These are phyloP conservation scores for Tetropium fuscum DNA, from an alignment of 2,888 invertebrate species.

Conservation along the genomic window DNA sequence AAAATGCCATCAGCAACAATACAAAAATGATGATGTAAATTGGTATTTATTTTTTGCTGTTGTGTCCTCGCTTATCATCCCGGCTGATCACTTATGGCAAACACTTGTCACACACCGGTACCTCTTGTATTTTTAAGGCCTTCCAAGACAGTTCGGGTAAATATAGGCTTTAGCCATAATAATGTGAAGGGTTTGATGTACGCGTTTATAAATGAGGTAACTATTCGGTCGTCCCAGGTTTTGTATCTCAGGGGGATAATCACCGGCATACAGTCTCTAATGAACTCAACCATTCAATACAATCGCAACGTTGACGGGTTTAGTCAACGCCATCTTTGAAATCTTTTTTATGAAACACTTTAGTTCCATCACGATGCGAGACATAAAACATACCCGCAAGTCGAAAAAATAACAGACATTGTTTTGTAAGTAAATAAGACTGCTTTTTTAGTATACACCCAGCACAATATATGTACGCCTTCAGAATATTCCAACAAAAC, in stretches of 20 bases:
- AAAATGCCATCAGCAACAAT: conserved; percentile 38
- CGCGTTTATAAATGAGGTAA: conserved; percentile 48
- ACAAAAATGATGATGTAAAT: conserved; percentile 27
- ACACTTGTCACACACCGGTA: conserved; percentile 23
- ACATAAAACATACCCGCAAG: conserved; percentile 21
- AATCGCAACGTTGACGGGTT: conserved; percentile 21
- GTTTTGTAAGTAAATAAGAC: conserved; percentile 23
- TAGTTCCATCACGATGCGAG: conserved; percentile 21
- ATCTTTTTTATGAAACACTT: conserved; percentile 24
- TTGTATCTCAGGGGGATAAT: conserved; percentile 16
- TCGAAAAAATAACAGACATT: conserved; percentile 26
- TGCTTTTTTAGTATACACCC: conserved; percentile 18
- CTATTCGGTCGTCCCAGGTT: conserved; percentile 1
- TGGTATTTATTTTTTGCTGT: conserved; percentile 32
- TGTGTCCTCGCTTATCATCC: conserved; percentile 32
- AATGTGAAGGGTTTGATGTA: conserved; percentile 56
- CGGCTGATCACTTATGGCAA: conserved; percentile 33
- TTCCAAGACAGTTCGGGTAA: conserved; percentile 55
- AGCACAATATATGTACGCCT: neutral
- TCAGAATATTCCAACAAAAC: no score
- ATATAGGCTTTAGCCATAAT: conserved; percentile 53
- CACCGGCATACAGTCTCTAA: conserved; percentile 34
- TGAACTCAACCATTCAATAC: conserved; percentile 40
- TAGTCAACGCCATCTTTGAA: conserved; percentile 19
- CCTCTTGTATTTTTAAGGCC: conserved; percentile 25